A percentile compares a stretch with the other conserved stretches of the same genome.
phyloP scores from a whole-genome alignment of 2,888 invertebrate genomes.

The Trypoxylon attenuatum region DNA sequence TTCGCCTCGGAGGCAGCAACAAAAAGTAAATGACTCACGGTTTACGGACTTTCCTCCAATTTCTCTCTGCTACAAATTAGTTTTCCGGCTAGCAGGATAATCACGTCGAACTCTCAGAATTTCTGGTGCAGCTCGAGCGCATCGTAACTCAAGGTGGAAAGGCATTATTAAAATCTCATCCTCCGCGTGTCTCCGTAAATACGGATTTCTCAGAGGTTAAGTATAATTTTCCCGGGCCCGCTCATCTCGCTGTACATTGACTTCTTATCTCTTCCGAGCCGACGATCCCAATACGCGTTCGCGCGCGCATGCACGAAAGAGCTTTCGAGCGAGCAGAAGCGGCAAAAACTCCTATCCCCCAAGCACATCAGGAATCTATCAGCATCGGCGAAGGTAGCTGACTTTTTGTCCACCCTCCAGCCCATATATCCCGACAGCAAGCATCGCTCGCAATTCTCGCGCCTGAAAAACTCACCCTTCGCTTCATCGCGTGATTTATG shows the following conservation, averaged over 20 bases:
- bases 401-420: too few species aligned
- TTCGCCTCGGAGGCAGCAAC: neutral
- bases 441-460: too few species aligned
- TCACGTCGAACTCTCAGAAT: neutral
- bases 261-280: conserved; percentile 58
- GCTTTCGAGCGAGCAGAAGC: conserved; percentile 43
- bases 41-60: neutral
- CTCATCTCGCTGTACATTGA: conserved; percentile 26
- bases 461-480: too few species aligned
- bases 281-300: conserved; percentile 45
- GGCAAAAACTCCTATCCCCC: conserved; percentile 48
- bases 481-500: too few species aligned
- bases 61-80: neutral
- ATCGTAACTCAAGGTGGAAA: neutral
- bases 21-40: too few species aligned
- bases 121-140: neutral
- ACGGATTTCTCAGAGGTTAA: conserved; percentile 8
- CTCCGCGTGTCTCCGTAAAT: conserved; percentile 1
- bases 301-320: too few species aligned
- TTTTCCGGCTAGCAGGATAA: neutral
- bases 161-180: conserved; percentile 28
- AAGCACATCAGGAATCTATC: conserved; percentile 59
- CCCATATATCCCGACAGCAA: too few species aligned
- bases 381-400: conserved; percentile 47
- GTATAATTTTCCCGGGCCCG: conserved; percentile 56